A percentile compares a stretch with the other conserved stretches of the same genome.
phyloP scores from a whole-genome alignment of 2,113 vertebrate genomes.

The Syrmaticus mikado region DNA sequence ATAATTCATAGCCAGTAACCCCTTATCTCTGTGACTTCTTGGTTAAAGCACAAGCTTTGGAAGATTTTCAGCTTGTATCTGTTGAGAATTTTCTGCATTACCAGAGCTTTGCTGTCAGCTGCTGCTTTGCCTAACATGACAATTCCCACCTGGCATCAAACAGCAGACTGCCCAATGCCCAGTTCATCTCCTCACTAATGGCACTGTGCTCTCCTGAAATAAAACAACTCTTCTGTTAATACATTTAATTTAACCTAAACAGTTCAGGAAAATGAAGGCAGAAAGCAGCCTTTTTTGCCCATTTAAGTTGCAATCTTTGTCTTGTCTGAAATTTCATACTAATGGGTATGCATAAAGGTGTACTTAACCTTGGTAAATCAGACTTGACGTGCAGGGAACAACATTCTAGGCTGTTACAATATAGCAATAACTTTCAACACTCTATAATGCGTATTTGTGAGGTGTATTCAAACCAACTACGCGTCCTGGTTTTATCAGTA shows the following conservation, averaged over 20 bases:
- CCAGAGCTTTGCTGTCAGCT: background rate
- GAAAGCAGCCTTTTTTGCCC: background rate
- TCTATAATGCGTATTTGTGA: background rate
- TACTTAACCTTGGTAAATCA: background rate
- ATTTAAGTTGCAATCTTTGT: background rate
- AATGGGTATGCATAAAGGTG: background rate
- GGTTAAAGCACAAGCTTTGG: background rate
- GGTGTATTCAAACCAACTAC: background rate
- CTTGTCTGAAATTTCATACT: background rate
- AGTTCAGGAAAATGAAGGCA: background rate
- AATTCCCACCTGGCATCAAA: background rate
- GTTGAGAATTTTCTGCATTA: background rate
- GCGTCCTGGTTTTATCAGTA: too few relatives aligned
- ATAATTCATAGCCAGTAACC: constrained; percentile 28
- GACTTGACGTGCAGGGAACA: background rate
- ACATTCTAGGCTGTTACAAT: background rate
- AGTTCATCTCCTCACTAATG: background rate
- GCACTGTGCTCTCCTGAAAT: background rate
- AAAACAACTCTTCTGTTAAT: background rate
- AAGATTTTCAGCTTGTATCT: background rate
- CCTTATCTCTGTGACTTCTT: background rate
- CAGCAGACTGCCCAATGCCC: background rate
- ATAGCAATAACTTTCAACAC: background rate
- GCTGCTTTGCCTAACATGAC: background rate
- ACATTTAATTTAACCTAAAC: background rate